Conservation (phyloP, 2,797 vertebrate species). For the Yasuhikotakia modesta region DNA sequence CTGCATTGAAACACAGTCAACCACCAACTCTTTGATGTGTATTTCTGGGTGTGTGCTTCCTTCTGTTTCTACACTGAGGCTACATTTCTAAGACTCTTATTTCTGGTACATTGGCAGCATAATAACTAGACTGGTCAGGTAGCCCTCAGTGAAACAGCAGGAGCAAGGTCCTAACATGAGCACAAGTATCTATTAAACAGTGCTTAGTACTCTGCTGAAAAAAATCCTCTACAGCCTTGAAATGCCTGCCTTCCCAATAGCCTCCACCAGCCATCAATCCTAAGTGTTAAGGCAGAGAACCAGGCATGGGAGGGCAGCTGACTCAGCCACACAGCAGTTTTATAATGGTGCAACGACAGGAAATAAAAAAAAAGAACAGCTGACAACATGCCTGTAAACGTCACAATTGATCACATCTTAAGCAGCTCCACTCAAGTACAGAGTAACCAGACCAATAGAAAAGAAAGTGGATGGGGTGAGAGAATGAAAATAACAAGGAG, state of each 20-base stretch:
- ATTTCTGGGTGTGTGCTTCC: not conserved
- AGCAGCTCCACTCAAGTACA: conserved; percentile 22
- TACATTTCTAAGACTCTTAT: not conserved
- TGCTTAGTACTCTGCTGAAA: conserved; percentile 17
- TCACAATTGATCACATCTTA: conserved; percentile 28
- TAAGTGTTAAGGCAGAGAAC: conserved; percentile 13
- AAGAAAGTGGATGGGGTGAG: conserved; percentile 26
- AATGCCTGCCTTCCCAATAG: conserved; percentile 16
- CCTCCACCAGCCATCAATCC: conserved; percentile 7
- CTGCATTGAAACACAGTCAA: not conserved
- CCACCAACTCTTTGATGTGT: not conserved
- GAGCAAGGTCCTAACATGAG: not conserved
- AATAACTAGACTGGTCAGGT: conserved; percentile 2
- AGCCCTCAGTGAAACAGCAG: not conserved
- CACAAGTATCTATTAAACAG: conserved; percentile 9
- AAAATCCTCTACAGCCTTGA: not conserved
- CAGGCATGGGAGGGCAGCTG: not conserved
- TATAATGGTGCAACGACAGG: conserved; percentile 14
- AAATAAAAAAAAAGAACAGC: not conserved
- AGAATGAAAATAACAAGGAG: conserved; percentile 34
- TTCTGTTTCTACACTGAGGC: not conserved
- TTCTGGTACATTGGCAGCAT: not conserved
- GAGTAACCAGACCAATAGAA: conserved; percentile 36
- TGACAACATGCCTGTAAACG: conserved; percentile 30
- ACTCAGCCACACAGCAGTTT: conserved; percentile 3